These are phyloP conservation scores for Lindbergichthys nudifrons DNA, from an alignment of 2,797 vertebrate species.

Conservation along the genomic window DNA sequence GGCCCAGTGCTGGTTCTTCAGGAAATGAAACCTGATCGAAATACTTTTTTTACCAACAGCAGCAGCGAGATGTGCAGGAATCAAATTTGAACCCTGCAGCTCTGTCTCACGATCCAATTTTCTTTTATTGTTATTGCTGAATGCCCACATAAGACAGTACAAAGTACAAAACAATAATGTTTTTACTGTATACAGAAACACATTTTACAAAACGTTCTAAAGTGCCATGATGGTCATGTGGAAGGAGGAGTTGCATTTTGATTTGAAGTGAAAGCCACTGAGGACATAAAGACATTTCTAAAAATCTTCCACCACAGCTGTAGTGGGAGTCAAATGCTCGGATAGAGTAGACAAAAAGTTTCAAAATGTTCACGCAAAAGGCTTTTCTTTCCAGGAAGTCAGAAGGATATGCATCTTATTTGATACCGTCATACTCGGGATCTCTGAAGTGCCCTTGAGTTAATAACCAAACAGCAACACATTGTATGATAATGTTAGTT, in stretches of 20 bases:
- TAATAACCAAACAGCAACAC: not conserved
- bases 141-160: not conserved
- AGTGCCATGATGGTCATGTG: not conserved
- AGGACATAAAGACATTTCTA: not conserved
- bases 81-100: conserved; percentile 46
- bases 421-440: not conserved
- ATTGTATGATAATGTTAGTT: not conserved
- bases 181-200: not conserved
- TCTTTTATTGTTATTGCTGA: conserved; percentile 33
- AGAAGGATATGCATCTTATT: not conserved
- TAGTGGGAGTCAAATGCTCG: not conserved
- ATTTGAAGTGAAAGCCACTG: not conserved
- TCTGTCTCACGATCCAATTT: conserved; percentile 44
- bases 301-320: not conserved
- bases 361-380: not conserved
- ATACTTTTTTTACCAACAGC: conserved; percentile 44
- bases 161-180: not conserved
- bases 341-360: not conserved
- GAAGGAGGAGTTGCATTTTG: not conserved
- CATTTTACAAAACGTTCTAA: not conserved
- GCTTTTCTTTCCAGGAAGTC: conserved; percentile 2
- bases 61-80: conserved; percentile 35
- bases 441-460: not conserved
- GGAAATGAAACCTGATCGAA: conserved; percentile 68
- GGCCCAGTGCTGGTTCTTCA: conserved; percentile 45